Conservation (phyloP, 2,888 invertebrate species). For the Trissoscelio sp. region DNA sequence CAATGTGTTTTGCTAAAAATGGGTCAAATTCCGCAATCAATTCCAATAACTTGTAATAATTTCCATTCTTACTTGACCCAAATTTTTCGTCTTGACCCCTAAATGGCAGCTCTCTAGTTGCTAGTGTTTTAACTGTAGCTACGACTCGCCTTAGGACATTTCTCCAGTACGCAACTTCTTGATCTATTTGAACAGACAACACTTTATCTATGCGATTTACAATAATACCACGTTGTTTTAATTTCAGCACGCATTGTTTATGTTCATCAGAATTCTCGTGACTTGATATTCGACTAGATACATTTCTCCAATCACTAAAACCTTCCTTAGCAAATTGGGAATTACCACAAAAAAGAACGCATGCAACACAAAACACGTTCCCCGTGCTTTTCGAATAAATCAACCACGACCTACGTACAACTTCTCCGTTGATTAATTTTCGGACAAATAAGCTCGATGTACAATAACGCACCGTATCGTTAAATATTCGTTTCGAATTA, state of each 20-base stretch:
- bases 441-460: conserved; percentile 10
- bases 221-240: conserved; percentile 33
- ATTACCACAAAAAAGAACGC: conserved; percentile 56
- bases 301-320: conserved; percentile 67
- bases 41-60: conserved; percentile 73
- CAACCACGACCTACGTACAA: conserved; percentile 50
- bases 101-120: conserved; percentile 69
- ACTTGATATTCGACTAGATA: conserved; percentile 22
- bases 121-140: conserved; percentile 68
- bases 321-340: conserved; percentile 57
- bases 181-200: conserved; percentile 37
- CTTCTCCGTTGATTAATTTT: conserved; percentile 66
- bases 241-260: conserved; percentile 40
- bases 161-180: conserved; percentile 70
- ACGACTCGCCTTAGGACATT: conserved; percentile 71
- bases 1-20: conserved; percentile 38
- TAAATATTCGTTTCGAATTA: conserved; percentile 54
- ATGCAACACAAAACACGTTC: conserved; percentile 55
- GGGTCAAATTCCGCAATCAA: conserved; percentile 73
- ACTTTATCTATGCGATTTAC: conserved; percentile 44
- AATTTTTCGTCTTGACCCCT: conserved; percentile 71
- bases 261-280: conserved; percentile 60
- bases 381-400: conserved; percentile 63
- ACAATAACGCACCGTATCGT: conserved; percentile 38
- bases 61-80: conserved; percentile 73